Conservation (phyloP, 1,140 invertebrate genomes). For the Nomia melanderi region DNA sequence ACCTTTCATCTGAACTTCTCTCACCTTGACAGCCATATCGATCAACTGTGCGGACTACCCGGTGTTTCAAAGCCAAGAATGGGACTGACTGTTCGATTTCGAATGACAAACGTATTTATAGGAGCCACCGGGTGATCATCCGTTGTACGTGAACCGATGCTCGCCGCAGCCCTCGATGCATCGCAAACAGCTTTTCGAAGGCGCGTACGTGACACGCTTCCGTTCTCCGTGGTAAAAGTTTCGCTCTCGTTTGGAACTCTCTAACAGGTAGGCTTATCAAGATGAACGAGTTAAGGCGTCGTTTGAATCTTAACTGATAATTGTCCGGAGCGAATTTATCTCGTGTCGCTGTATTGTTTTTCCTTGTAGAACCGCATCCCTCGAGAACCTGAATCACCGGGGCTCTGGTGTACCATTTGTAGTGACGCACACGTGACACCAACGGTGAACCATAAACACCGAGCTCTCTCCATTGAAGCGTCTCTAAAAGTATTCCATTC, state of each 20-base stretch:
- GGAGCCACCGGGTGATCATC: slow-evolving; percentile 57
- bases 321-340: background rate
- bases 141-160: slow-evolving; percentile 28
- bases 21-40: slow-evolving; percentile 75
- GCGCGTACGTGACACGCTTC: slow-evolving; percentile 72
- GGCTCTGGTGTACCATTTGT: too few relatives aligned
- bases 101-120: slow-evolving; percentile 78
- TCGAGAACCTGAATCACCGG: too few relatives aligned
- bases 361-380: too few relatives aligned
- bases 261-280: background rate
- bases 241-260: slow-evolving; percentile 51
- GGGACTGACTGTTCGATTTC: slow-evolving; percentile 74
- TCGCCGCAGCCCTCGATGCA: slow-evolving; percentile 64
- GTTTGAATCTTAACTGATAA: too few relatives aligned
- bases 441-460: too few relatives aligned
- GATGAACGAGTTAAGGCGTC: background rate
- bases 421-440: too few relatives aligned
- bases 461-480: too few relatives aligned
- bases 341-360: too few relatives aligned
- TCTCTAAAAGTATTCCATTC: too few relatives aligned
- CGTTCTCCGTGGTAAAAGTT: slow-evolving; percentile 68
- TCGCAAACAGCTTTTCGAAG: slow-evolving; percentile 67
- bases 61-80: slow-evolving; percentile 59
- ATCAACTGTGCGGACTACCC: slow-evolving; percentile 35
- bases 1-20: slow-evolving; percentile 20